Base-by-base conservation (phyloP, 2,888 invertebrate species). In the Phyto melanocephala region DNA sequence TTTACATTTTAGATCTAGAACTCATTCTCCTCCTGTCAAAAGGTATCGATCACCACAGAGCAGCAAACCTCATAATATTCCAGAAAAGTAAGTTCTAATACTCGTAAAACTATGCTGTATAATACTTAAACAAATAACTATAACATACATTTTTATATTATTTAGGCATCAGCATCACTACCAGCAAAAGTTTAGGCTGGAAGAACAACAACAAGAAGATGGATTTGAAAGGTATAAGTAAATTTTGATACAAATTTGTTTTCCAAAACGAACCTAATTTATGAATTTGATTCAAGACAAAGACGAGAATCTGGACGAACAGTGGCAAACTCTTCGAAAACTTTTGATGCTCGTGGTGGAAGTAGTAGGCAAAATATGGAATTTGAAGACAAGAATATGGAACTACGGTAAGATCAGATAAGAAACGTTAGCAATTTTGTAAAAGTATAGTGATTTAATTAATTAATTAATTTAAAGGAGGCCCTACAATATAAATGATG, bases 31-130 rank as follows among this genome's bases (percentile, higher is more conserved):
- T 15, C 80, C 80, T 4, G 85, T 81, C 56, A 86, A 89, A 78
- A 86, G 88, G 75, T 86, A 87, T 65, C 84, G 87, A 84, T 87
- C 89, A 28, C 88, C 86, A 45, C 85, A 80, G 11, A 47, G 72
- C 1, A 85, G 84, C 68, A 86, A 88, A 24, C 86, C 87, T n/a
- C 87, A 85, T 24, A 40, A 1, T 63, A 58, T 67, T 35, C 84
- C 81, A 56, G 85, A 87, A 63, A 86, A 84, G 81, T 87, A 88
- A 63, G 75, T 83, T 86, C 2, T 54, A 3, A 28, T 28, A 28
- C 28, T n/a, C n/a, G n/a, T n/a, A n/a, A n/a, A n/a, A n/a, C n/a
- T n/a, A n/a, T n/a, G n/a, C n/a, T 2, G 0, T 5, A 1, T 24
- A 11, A 5, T 15, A 35, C 50, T 50, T 20, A 6, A 28, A 17